Conservation (phyloP, 2,888 invertebrate species). For the Epistrophe grossulariae region DNA sequence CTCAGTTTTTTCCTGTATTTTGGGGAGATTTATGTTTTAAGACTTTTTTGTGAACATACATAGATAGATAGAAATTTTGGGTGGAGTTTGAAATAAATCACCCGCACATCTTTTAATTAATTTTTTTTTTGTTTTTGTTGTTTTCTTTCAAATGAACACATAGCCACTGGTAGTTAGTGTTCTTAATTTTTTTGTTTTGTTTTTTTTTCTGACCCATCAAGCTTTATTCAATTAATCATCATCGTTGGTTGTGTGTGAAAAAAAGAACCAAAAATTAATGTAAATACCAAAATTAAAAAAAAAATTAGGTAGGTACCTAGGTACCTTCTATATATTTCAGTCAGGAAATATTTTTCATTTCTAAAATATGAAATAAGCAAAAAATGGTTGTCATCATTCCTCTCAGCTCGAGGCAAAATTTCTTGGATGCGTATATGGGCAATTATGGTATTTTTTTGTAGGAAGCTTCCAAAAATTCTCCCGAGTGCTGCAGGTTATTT, state of each 20-base stretch:
- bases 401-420: no score
- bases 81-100: constrained; percentile 32
- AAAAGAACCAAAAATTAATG: background rate
- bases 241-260: constrained; percentile 5
- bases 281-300: background rate
- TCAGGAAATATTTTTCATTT: background rate
- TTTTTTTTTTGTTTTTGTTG: constrained; percentile 34
- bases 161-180: constrained; percentile 17
- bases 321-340: background rate
- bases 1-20: constrained; percentile 2
- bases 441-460: no score
- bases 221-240: constrained; percentile 38
- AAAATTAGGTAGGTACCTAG: no score
- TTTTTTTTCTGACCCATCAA: constrained; percentile 15
- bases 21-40: constrained; percentile 26
- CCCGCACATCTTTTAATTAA: constrained; percentile 39
- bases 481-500: no score
- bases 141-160: constrained; percentile 24
- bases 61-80: background rate
- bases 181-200: background rate
- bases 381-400: background rate
- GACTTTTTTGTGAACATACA: background rate
- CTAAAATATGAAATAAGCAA: background rate
- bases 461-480: no score
- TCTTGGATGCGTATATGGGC: no score